A percentile compares a stretch with the other conserved stretches of the same genome.
phyloP scores from a whole-genome alignment of 2,888 invertebrate species.

The Neoitamus cyanurus region DNA sequence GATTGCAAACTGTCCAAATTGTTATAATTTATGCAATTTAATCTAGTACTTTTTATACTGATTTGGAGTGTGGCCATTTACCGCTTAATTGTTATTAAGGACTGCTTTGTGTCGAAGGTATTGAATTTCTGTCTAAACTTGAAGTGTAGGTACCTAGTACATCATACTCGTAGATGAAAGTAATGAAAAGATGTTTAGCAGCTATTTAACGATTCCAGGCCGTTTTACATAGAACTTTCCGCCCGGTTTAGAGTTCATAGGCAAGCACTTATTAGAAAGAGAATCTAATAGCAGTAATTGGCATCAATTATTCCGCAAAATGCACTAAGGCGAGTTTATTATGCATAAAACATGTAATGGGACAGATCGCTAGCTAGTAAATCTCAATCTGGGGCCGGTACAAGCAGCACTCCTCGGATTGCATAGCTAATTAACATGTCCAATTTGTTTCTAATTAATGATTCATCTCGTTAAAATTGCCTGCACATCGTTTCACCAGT shows the following conservation, averaged over 20 bases:
- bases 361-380: background rate
- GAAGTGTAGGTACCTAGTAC: too few relatives aligned
- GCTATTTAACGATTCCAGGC: background rate
- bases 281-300: background rate
- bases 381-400: background rate
- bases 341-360: background rate
- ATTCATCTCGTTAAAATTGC: slow-evolving; percentile 50
- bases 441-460: slow-evolving; percentile 54
- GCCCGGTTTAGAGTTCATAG: background rate
- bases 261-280: background rate
- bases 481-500: slow-evolving; percentile 18
- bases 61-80: too few relatives aligned
- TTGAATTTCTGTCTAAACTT: too few relatives aligned
- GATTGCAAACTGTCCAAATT: too few relatives aligned
- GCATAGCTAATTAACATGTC: slow-evolving; percentile 51
- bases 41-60: too few relatives aligned
- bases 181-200: too few relatives aligned
- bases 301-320: slow-evolving; percentile 1
- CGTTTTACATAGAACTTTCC: background rate
- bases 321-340: background rate
- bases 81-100: too few relatives aligned
- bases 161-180: too few relatives aligned
- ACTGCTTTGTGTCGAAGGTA: too few relatives aligned
- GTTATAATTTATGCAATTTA: too few relatives aligned
- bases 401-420: background rate